Conservation (phyloP, 2,888 invertebrate genomes). For the Onthophagus sagittarius region DNA sequence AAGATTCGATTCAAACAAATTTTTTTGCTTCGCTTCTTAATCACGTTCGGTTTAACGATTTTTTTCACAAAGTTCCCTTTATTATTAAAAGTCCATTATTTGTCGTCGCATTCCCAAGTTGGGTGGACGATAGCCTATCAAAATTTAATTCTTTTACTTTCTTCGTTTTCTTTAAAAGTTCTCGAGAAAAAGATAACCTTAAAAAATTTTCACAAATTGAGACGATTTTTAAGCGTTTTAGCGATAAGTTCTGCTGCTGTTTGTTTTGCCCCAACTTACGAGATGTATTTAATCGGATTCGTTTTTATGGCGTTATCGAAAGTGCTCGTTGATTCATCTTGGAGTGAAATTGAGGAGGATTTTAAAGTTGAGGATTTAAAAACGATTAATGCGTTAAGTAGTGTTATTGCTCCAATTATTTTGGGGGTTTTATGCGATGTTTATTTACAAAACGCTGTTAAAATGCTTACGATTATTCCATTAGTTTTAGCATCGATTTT, state of each 20-base stretch:
- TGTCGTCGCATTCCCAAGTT: not conserved
- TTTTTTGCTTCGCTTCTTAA: slow-evolving; percentile 12
- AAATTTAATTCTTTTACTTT: slow-evolving; percentile 14
- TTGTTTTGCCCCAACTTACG: slow-evolving; percentile 15
- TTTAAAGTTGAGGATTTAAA: slow-evolving; percentile 1
- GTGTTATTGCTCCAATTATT: slow-evolving; percentile 10
- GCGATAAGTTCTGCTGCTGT: slow-evolving; percentile 14
- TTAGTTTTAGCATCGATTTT: slow-evolving; percentile 7
- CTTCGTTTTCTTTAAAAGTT: slow-evolving; percentile 9
- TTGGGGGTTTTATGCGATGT: slow-evolving; percentile 21
- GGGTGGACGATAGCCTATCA: slow-evolving; percentile 17
- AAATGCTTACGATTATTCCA: slow-evolving; percentile 15
- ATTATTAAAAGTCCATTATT: slow-evolving; percentile 13
- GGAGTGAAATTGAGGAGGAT: not conserved
- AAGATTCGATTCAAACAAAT: not conserved
- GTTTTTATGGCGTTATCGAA: slow-evolving; percentile 13
- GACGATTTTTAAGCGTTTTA: slow-evolving; percentile 11
- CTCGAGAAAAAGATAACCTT: not conserved
- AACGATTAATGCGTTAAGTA: slow-evolving; percentile 4
- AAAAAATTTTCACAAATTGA: slow-evolving; percentile 15
- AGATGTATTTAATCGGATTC: slow-evolving; percentile 17
- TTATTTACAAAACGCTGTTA: slow-evolving; percentile 17
- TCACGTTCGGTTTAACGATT: slow-evolving; percentile 14
- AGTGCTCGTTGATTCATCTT: slow-evolving; percentile 14
- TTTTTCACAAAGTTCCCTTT: slow-evolving; percentile 19